A percentile compares a stretch with the other conserved stretches of the same genome.
Evolutionary conservation across 2,888 invertebrate genomes (phyloP).

Genomic region (Pediacus dermestoides): DNA sequence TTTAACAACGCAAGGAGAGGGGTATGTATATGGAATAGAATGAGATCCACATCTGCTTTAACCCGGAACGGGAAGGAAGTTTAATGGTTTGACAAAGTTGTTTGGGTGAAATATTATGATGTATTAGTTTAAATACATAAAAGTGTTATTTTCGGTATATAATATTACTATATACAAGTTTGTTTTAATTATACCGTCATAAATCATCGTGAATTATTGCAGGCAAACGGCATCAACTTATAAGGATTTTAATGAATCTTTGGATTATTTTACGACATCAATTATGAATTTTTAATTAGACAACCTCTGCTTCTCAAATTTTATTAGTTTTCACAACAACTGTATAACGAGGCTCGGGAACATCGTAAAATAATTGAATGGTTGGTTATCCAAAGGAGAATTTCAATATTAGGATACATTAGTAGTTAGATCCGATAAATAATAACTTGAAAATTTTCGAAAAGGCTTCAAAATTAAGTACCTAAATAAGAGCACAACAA

Average conservation of each 20-base stretch:
- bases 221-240: conserved; percentile 1
- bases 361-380: too few relatives aligned
- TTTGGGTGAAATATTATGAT: conserved; percentile 38
- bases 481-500: too few relatives aligned
- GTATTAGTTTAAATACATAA: conserved; percentile 39
- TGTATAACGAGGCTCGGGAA: too few relatives aligned
- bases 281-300: too few relatives aligned
- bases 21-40: conserved; percentile 33
- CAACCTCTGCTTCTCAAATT: too few relatives aligned
- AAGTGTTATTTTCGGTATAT: conserved; percentile 32
- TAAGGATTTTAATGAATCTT: conserved; percentile 5
- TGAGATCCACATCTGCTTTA: conserved; percentile 35
- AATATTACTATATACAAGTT: conserved; percentile 32
- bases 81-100: conserved; percentile 36
- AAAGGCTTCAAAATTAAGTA: too few relatives aligned
- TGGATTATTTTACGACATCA: neutral
- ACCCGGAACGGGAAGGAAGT: conserved; percentile 34
- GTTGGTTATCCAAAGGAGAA: too few relatives aligned
- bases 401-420: too few relatives aligned
- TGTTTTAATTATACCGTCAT: conserved; percentile 36
- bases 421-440: too few relatives aligned
- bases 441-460: too few relatives aligned
- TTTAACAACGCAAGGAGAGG: too few relatives aligned
- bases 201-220: conserved; percentile 32
- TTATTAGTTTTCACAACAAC: too few relatives aligned